A percentile compares a stretch with the other conserved stretches of the same genome.
Conservation (phyloP, 2,888 invertebrate genomes). For the Mesorhabditis sp. region DNA sequence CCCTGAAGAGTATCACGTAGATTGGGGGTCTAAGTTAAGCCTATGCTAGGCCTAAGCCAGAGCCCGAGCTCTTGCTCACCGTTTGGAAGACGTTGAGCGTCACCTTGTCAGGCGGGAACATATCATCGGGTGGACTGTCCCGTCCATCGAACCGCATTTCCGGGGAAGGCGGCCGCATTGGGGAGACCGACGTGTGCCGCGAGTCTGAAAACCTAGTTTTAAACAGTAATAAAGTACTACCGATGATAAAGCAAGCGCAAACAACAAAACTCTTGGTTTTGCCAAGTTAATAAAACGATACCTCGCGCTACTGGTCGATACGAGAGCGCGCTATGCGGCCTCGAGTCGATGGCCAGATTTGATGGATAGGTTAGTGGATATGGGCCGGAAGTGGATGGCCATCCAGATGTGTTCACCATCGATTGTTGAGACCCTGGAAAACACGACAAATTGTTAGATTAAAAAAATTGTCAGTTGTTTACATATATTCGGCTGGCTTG, state of each 20-base stretch:
- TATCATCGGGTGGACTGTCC: slow-evolving; percentile 3
- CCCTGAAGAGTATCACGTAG: neutral
- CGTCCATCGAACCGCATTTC: neutral
- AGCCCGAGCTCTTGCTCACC: neutral
- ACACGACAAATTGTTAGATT: too few relatives aligned
- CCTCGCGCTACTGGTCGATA: neutral
- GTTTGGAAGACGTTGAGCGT: slow-evolving; percentile 4
- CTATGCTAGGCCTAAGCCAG: too few relatives aligned
- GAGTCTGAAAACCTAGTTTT: neutral
- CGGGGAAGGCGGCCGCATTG: neutral
- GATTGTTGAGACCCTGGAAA: neutral
- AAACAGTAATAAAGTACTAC: too few relatives aligned
- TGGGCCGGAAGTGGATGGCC: neutral
- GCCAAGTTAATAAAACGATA: too few relatives aligned
- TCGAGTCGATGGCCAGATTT: neutral
- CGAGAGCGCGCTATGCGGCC: neutral
- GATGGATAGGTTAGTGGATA: neutral
- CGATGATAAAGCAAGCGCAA: too few relatives aligned
- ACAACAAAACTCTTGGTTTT: too few relatives aligned
- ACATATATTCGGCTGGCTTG: too few relatives aligned
- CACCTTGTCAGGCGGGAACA: neutral
- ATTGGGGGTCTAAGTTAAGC: too few relatives aligned
- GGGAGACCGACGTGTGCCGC: neutral
- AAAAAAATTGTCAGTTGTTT: too few relatives aligned
- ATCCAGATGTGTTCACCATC: neutral